phyloP scores from a whole-genome alignment of 2,113 vertebrate species.

The Sterna hirundo region DNA sequence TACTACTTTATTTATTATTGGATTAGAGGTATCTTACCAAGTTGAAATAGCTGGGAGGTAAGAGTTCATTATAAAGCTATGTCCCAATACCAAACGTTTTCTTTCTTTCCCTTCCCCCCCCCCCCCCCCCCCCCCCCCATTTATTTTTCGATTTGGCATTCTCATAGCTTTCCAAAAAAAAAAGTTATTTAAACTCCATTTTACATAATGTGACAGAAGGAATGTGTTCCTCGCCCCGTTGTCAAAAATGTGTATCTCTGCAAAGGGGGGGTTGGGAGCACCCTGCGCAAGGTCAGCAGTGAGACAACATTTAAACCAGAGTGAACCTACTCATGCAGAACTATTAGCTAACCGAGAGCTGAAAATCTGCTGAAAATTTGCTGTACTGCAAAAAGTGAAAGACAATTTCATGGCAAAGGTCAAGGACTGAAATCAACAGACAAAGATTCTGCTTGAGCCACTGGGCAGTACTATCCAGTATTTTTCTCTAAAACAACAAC shows the following conservation, averaged over 20 bases:
- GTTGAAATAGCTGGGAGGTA: neutral
- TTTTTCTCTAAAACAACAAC: neutral
- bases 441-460: neutral
- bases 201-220: neutral
- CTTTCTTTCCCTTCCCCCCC: neutral
- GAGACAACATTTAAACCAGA: neutral
- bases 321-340: neutral
- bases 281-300: neutral
- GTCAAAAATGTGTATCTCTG: neutral
- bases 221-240: accelerated
- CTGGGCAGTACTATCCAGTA: neutral
- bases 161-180: neutral
- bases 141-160: neutral
- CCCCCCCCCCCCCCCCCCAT: neutral
- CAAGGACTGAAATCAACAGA: neutral
- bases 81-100: neutral
- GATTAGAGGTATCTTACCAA: neutral
- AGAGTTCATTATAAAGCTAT: neutral
- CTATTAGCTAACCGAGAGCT: neutral
- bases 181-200: neutral
- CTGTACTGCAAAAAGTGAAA: neutral
- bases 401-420: neutral
- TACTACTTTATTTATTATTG: neutral
- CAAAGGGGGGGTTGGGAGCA: neutral
- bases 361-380: neutral